These are phyloP conservation scores for Papilio dardanus DNA, from an alignment of 1,140 invertebrate genomes.

Conservation along the genomic window DNA sequence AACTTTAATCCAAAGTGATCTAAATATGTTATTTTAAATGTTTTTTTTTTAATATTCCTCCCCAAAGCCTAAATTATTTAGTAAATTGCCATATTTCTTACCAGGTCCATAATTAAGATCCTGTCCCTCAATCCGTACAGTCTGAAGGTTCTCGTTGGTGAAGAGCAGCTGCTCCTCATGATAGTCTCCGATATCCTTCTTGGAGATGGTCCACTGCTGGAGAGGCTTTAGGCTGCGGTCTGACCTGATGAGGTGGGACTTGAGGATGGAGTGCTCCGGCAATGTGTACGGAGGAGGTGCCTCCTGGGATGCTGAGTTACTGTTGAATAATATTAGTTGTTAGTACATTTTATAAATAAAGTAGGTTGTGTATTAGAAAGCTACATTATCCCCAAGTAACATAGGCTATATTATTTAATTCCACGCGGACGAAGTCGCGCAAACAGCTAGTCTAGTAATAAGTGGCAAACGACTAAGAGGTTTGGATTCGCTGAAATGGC, in stretches of 20 bases:
- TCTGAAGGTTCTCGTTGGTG: slow-evolving; percentile 75
- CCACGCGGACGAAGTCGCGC: too few species aligned
- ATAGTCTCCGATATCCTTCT: slow-evolving; percentile 76
- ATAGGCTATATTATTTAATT: too few species aligned
- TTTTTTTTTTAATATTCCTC: too few species aligned
- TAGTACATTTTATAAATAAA: too few species aligned
- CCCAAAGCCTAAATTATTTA: too few species aligned
- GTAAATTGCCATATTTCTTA: slow-evolving; percentile 40
- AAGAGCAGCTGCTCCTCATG: slow-evolving; percentile 79
- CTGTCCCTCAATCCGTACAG: slow-evolving; percentile 60
- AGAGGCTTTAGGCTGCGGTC: slow-evolving; percentile 64
- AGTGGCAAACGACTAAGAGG: too few species aligned
- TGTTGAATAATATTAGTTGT: slow-evolving; percentile 47
- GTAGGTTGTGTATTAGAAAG: too few species aligned
- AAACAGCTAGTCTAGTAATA: too few species aligned
- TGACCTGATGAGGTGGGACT: slow-evolving; percentile 71
- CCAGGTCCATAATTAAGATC: slow-evolving; percentile 72
- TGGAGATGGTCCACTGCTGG: slow-evolving; percentile 80
- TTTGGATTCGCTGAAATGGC: too few species aligned
- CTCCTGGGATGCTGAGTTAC: slow-evolving; percentile 64
- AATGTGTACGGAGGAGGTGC: slow-evolving; percentile 66
- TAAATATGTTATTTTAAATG: too few species aligned
- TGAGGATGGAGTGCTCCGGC: slow-evolving; percentile 77
- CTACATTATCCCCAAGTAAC: too few species aligned
- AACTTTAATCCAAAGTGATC: too few species aligned